A percentile compares a stretch with the other conserved stretches of the same genome.
Evolutionary conservation across 2,888 invertebrate species (phyloP).

Genomic region (Mesorhabditis spiculigera): DNA sequence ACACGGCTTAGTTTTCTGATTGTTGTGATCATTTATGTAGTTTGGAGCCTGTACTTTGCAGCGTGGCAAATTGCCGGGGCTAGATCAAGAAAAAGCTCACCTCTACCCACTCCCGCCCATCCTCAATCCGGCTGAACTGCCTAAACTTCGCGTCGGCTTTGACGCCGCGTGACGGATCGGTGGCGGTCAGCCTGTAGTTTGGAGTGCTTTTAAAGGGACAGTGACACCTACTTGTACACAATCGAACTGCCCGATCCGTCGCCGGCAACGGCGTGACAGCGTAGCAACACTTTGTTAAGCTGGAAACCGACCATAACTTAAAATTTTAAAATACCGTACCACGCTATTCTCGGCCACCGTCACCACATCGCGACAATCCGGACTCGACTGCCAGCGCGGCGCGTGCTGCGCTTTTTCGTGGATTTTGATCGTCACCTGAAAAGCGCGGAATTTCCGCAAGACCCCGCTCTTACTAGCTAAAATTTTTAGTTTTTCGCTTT

Average conservation of each 20-base stretch:
- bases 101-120: constrained; percentile 37
- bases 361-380: constrained; percentile 35
- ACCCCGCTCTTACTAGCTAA: no score
- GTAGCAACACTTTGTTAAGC: constrained; percentile 46
- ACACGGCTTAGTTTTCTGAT: no score
- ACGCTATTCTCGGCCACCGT: constrained; percentile 44
- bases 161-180: constrained; percentile 16
- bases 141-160: constrained; percentile 49
- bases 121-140: constrained; percentile 45
- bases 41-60: no score
- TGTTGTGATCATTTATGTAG: no score
- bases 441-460: no score
- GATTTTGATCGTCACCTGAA: constrained; percentile 30
- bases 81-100: no score
- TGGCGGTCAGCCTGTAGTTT: constrained; percentile 18
- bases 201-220: not conserved
- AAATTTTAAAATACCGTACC: no score
- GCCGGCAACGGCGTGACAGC: constrained; percentile 45
- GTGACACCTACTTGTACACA: constrained; percentile 38
- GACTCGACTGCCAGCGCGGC: constrained; percentile 48
- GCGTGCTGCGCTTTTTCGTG: constrained; percentile 42
- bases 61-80: no score
- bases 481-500: no score
- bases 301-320: no score
- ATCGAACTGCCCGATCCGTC: constrained; percentile 36